Conservation (phyloP, 2,888 invertebrate genomes). For the Melinopterus prodromus region DNA sequence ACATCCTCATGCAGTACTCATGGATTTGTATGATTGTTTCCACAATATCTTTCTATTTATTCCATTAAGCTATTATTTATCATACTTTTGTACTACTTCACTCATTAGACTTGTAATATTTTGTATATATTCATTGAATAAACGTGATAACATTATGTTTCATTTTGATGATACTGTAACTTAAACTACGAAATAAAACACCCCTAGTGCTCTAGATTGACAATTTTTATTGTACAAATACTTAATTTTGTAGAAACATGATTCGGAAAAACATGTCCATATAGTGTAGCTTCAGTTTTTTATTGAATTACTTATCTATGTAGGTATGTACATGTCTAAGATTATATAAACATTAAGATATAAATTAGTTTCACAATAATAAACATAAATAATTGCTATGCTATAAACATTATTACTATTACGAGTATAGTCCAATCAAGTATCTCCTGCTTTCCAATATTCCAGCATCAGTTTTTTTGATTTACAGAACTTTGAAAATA, state of each 20-base stretch:
- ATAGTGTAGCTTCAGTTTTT: conserved; percentile 32
- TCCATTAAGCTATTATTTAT: not conserved
- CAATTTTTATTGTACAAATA: conserved; percentile 47
- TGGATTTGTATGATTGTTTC: not conserved
- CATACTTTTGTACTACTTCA: too few relatives aligned
- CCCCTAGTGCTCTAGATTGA: not conserved
- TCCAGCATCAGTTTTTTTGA: not conserved
- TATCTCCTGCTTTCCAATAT: not conserved
- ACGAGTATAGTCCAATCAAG: conserved; percentile 12
- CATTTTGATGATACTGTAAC: not conserved
- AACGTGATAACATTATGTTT: too few relatives aligned
- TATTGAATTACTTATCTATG: conserved; percentile 6
- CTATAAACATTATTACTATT: conserved; percentile 23
- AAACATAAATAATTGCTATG: conserved; percentile 24
- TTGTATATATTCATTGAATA: too few relatives aligned
- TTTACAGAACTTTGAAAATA: not conserved
- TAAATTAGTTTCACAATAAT: conserved; percentile 25
- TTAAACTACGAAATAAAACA: not conserved
- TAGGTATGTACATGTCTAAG: conserved; percentile 27
- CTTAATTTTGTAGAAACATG: conserved; percentile 48
- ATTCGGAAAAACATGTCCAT: conserved; percentile 42
- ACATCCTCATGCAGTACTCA: not conserved
- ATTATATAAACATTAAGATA: conserved; percentile 30
- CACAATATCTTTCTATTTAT: not conserved
- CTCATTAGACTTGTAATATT: too few relatives aligned